A percentile compares a stretch with the other conserved stretches of the same genome.
These are phyloP conservation scores for Dendrolimus pini DNA, from an alignment of 2,888 invertebrate genomes.

Conservation along the genomic window DNA sequence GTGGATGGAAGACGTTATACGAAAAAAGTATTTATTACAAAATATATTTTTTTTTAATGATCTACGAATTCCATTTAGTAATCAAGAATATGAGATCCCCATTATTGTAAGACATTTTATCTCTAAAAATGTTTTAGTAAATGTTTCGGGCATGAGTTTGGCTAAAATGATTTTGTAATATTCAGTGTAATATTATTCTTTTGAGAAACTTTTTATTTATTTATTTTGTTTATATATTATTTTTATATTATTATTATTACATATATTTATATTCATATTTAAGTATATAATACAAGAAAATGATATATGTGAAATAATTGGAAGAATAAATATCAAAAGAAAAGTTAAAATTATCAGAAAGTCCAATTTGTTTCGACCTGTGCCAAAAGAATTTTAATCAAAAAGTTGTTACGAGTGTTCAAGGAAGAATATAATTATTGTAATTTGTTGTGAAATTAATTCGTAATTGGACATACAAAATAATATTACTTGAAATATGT, in stretches of 20 bases:
- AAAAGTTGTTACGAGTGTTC: slow-evolving; percentile 59
- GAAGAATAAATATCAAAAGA: slow-evolving; percentile 25
- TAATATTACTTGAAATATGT: not conserved
- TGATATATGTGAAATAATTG: not conserved
- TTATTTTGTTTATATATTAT: too few species aligned
- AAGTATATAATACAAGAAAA: too few species aligned
- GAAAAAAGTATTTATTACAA: slow-evolving; percentile 26
- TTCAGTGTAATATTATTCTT: too few species aligned
- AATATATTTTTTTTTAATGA: slow-evolving; percentile 11
- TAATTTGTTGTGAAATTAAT: slow-evolving; percentile 66
- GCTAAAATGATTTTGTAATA: too few species aligned
- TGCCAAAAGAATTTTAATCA: slow-evolving; percentile 63
- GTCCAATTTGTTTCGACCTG: slow-evolving; percentile 44
- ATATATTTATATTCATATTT: too few species aligned
- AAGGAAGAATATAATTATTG: slow-evolving; percentile 42
- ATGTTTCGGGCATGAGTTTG: too few species aligned
- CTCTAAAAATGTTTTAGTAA: too few species aligned
- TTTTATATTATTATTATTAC: too few species aligned
- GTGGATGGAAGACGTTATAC: slow-evolving; percentile 36
- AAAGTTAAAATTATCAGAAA: slow-evolving; percentile 52
- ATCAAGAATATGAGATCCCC: not conserved
- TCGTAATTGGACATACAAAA: slow-evolving; percentile 42
- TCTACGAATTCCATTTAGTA: not conserved
- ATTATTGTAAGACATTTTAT: too few species aligned
- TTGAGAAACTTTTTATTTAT: too few species aligned